Conservation (phyloP, 1,140 invertebrate species). For the Temnothorax nylanderi region DNA sequence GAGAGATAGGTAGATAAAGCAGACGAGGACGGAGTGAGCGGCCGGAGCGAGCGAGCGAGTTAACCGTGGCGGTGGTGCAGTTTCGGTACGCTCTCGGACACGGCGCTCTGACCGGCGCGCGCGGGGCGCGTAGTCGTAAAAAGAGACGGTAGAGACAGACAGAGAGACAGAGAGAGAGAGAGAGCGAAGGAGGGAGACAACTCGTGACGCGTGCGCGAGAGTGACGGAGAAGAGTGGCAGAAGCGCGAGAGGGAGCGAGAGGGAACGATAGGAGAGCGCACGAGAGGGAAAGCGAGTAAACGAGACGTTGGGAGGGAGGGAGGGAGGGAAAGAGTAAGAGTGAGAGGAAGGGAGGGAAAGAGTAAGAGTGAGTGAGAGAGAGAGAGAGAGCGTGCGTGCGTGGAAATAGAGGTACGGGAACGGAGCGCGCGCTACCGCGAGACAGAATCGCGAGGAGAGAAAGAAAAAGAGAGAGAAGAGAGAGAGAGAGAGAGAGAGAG, state of each 20-base stretch:
- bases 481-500: conserved; percentile 25
- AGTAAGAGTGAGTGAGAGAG: not conserved
- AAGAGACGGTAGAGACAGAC: conserved; percentile 42
- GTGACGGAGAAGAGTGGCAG: conserved; percentile 38
- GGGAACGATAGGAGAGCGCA: not conserved
- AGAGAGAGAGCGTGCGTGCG: conserved; percentile 6
- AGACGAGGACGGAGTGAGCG: not conserved
- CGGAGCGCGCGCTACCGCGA: not conserved
- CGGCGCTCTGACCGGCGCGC: conserved; percentile 66
- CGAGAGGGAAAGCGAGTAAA: conserved; percentile 1
- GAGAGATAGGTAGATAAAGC: not conserved
- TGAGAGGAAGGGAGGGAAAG: conserved; percentile 1
- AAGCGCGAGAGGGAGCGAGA: conserved; percentile 30
- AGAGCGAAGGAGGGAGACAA: conserved; percentile 47
- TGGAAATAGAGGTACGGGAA: conserved; percentile 22
- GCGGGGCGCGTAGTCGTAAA: conserved; percentile 58
- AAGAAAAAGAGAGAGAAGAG: conserved; percentile 33
- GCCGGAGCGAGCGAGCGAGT: conserved; percentile 34
- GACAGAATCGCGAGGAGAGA: not conserved
- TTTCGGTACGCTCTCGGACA: conserved; percentile 70
- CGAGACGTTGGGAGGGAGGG: not conserved
- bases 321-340: not conserved
- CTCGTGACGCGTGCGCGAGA: conserved; percentile 56
- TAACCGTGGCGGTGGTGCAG: conserved; percentile 64
- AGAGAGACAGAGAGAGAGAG: not conserved